Evolutionary conservation across 2,113 vertebrate genomes (phyloP), one percentile per base, ranked within the genome.

Genomic region (Hippolais icterina): DNA sequence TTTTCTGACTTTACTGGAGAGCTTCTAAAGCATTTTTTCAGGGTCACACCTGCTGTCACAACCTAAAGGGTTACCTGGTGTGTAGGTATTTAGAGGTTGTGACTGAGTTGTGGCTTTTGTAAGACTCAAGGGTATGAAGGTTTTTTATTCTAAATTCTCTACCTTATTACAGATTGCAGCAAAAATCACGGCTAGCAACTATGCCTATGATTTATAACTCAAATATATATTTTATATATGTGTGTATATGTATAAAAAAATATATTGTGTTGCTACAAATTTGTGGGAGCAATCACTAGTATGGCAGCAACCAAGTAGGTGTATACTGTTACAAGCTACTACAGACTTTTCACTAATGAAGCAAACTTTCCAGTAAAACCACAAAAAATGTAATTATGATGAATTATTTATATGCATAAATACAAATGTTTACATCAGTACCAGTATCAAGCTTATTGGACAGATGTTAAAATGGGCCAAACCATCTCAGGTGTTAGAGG

Each of bases 41-140:
- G 50, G 5, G 11, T 90, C 14, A 50, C 10, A 24, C 15, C 18
- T 71, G n/a, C 63, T 66, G 37, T 79, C 16, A 19, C 0, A 6
- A 50, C 31, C 17, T 57, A 5, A 75, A 71, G 11, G 15, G 23
- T 68, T 87, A 68, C 39, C 19, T 4, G 15, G 4, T 49, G 9
- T 87, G 35, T 22, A 14, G 29, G 11, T 60, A 21, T 29, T 12
- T 35, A 61, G 44, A 50, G 24, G 17, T 39, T 29, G 44, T 77
- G 72, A 68, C 17, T 46, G 8, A 12, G 8, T 87, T 87, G 10
- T 35, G 85, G 18, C 39, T 74, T 90, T 33, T 60, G 7, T 87
- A 64, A 77, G 13, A 20, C 10, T 42, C 6, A 18, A 23, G 14
- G 27, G 15, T 25, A 19, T 0, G 1, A 12, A 70, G 23, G 0